Conservation (phyloP, 1,140 invertebrate species). For the Trichogramma pretiosum region DNA sequence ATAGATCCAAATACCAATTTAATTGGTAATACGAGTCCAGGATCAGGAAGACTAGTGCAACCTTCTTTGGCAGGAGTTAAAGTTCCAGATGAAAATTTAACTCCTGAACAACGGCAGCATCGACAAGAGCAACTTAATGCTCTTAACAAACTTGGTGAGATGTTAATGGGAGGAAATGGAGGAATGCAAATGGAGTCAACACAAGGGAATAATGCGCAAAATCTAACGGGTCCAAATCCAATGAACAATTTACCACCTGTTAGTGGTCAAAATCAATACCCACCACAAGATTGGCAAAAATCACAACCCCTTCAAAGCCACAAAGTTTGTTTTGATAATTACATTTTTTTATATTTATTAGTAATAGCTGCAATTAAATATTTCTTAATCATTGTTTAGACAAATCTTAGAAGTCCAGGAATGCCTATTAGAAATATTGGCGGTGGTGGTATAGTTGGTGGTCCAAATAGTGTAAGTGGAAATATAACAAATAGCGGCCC, state of each 20-base stretch:
- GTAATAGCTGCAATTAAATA: too few relatives aligned
- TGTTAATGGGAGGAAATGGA: slow-evolving; percentile 52
- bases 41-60: slow-evolving; percentile 47
- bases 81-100: slow-evolving; percentile 93
- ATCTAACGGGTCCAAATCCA: slow-evolving; percentile 30
- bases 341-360: background rate
- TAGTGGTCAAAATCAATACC: slow-evolving; percentile 42
- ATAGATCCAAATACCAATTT: slow-evolving; percentile 44
- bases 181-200: slow-evolving; percentile 34
- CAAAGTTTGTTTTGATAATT: background rate
- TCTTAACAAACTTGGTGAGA: slow-evolving; percentile 84
- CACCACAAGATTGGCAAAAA: slow-evolving; percentile 80
- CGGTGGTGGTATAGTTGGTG: background rate
- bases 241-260: slow-evolving; percentile 35
- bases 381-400: too few relatives aligned
- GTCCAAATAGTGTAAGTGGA: slow-evolving; percentile 1
- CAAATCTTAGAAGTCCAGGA: slow-evolving; percentile 16
- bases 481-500: background rate
- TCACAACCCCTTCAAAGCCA: too few relatives aligned
- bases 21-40: slow-evolving; percentile 44
- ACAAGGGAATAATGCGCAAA: slow-evolving; percentile 35
- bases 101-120: slow-evolving; percentile 88
- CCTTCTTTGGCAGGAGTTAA: slow-evolving; percentile 68
- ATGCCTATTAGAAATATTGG: slow-evolving; percentile 5
- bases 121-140: slow-evolving; percentile 86